Evolutionary conservation across 2,888 invertebrate genomes (phyloP).

Genomic region (Andrena flavipes): DNA sequence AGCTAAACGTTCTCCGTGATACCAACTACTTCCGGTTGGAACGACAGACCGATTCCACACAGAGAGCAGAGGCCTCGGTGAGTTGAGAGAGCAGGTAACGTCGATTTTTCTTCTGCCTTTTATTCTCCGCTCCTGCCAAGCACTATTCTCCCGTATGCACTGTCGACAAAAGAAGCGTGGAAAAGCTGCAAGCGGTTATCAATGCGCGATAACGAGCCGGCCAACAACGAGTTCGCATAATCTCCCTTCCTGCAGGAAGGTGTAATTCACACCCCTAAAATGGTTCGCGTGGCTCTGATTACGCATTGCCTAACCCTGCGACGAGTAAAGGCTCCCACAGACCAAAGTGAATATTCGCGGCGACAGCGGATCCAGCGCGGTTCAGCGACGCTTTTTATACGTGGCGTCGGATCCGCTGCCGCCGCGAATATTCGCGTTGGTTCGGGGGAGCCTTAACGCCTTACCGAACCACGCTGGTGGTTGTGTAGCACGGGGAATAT

Average conservation of each 20-base stretch:
- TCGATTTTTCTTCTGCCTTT: slow-evolving; percentile 45
- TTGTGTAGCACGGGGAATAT: slow-evolving; percentile 61
- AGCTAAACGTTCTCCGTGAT: slow-evolving; percentile 67
- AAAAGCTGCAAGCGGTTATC: slow-evolving; percentile 46
- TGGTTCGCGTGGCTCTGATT: slow-evolving; percentile 45
- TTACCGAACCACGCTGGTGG: slow-evolving; percentile 37
- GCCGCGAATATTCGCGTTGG: too few relatives aligned
- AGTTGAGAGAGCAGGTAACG: slow-evolving; percentile 68
- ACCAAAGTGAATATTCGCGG: background rate
- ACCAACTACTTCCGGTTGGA: slow-evolving; percentile 68
- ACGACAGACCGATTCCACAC: slow-evolving; percentile 58
- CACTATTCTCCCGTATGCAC: slow-evolving; percentile 49
- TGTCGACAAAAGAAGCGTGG: slow-evolving; percentile 28
- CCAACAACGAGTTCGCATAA: slow-evolving; percentile 6
- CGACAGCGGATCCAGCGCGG: too few relatives aligned
- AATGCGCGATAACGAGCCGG: slow-evolving; percentile 49
- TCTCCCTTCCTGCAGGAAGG: slow-evolving; percentile 10
- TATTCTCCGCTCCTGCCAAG: slow-evolving; percentile 44
- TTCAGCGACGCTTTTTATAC: too few relatives aligned
- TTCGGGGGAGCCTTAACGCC: background rate
- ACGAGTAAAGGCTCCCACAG: background rate
- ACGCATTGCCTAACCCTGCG: slow-evolving; percentile 25
- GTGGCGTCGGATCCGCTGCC: too few relatives aligned
- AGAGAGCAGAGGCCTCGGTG: slow-evolving; percentile 53
- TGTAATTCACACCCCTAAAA: background rate